Percentiles rank a stretch among this genome's conserved stretches.
These are phyloP conservation scores for Patella vulgata DNA, from an alignment of 1,140 invertebrate species.

Conservation along the genomic window DNA sequence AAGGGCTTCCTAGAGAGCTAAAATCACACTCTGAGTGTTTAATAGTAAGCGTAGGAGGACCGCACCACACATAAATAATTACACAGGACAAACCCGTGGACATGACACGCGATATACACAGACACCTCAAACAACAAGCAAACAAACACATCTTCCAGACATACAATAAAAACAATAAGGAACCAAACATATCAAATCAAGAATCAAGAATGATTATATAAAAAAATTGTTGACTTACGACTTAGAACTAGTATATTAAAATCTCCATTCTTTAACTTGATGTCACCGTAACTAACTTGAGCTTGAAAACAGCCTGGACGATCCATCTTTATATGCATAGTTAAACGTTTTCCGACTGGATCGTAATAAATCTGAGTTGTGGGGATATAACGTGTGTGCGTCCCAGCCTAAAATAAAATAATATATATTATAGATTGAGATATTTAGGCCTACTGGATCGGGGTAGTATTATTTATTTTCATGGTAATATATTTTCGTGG, in stretches of 20 bases:
- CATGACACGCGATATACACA: too few relatives aligned
- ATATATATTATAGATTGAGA: too few relatives aligned
- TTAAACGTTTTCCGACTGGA: conserved; percentile 73
- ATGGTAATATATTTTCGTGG: too few relatives aligned
- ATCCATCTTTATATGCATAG: conserved; percentile 75
- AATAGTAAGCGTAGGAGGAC: too few relatives aligned
- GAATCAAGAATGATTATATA: not conserved
- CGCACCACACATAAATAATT: too few relatives aligned
- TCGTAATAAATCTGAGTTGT: conserved; percentile 75
- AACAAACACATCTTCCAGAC: too few relatives aligned
- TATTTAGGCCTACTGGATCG: too few relatives aligned
- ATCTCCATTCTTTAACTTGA: conserved; percentile 86
- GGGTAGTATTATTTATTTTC: too few relatives aligned
- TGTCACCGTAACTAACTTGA: conserved; percentile 80
- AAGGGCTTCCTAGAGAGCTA: too few relatives aligned
- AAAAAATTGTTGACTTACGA: conserved; percentile 71
- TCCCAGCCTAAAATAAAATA: conserved; percentile 67
- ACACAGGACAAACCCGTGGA: too few relatives aligned
- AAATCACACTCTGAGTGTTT: too few relatives aligned
- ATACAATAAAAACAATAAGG: conserved; percentile 6
- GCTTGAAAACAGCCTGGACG: conserved; percentile 83
- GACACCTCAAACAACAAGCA: too few relatives aligned
- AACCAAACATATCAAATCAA: conserved; percentile 1
- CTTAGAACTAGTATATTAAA: conserved; percentile 92
- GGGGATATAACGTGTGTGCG: conserved; percentile 67